A percentile compares a stretch with the other conserved stretches of the same genome.
These are phyloP conservation scores for Beris chalybata DNA, from an alignment of 2,888 invertebrate species.

Conservation along the genomic window DNA sequence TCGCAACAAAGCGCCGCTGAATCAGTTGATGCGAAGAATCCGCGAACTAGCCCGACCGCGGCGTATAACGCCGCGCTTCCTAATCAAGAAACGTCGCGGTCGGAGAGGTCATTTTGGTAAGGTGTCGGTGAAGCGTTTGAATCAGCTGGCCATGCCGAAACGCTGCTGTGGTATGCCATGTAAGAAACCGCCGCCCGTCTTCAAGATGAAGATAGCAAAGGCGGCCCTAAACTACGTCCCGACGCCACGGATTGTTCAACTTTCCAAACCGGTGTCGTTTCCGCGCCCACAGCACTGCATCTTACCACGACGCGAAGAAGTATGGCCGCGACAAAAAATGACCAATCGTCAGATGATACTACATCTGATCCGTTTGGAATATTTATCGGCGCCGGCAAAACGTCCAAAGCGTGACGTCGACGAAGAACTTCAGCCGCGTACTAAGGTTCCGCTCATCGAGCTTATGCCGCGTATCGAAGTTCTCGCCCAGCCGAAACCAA, in stretches of 20 bases:
- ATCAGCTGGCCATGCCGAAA: conserved; percentile 6
- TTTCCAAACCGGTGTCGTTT: conserved; percentile 1
- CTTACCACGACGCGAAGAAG: not conserved
- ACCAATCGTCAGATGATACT: conserved; percentile 10
- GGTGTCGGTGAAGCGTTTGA: not conserved
- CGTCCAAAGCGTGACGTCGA: not conserved
- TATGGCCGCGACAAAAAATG: conserved; percentile 9
- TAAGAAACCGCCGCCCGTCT: not conserved
- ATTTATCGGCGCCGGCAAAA: conserved; percentile 2
- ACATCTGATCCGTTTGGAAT: conserved; percentile 14
- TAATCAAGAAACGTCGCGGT: conserved; percentile 8
- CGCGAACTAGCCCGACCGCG: not conserved
- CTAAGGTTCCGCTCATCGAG: not conserved
- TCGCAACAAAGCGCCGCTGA: not conserved
- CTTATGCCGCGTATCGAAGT: conserved; percentile 9
- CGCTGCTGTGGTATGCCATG: not conserved
- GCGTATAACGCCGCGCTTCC: conserved; percentile 6
- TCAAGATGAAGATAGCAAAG: conserved; percentile 4
- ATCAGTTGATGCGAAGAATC: conserved; percentile 2
- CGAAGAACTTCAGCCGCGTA: not conserved
- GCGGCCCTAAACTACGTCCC: conserved; percentile 7
- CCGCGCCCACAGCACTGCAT: conserved; percentile 13
- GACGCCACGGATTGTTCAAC: conserved; percentile 10
- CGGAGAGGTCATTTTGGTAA: not conserved
- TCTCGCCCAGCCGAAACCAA: conserved; percentile 3